A percentile compares a stretch with the other conserved stretches of the same genome.
Conservation (phyloP, 2,113 vertebrate species). For the Ardeotis arabs region DNA sequence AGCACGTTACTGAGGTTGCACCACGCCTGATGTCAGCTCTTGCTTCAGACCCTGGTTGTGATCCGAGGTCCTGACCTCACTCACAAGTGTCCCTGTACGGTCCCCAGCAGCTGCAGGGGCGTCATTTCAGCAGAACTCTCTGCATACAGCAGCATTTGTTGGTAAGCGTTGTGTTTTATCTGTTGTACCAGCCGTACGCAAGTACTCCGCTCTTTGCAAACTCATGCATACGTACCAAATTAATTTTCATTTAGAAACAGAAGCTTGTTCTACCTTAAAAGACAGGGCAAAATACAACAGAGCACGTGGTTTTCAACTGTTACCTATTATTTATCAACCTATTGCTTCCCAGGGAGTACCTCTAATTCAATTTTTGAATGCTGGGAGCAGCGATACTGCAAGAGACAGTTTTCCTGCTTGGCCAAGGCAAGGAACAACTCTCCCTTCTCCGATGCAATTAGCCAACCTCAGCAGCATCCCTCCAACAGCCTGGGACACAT, state of each 20-base stretch:
- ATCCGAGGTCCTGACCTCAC: background rate
- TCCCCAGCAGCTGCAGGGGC: background rate
- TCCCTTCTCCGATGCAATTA: accelerated
- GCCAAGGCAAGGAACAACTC: background rate
- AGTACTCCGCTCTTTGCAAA: background rate
- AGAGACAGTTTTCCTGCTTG: background rate
- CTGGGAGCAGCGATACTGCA: background rate
- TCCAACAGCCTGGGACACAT: background rate
- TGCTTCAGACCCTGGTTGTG: too few relatives aligned
- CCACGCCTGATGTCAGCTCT: background rate
- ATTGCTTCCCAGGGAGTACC: background rate
- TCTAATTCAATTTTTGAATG: background rate
- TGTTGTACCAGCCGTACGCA: background rate
- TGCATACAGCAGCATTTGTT: background rate
- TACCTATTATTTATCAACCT: background rate
- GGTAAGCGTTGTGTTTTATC: too few relatives aligned
- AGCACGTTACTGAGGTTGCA: background rate
- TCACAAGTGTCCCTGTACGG: too few relatives aligned
- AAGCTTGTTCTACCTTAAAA: background rate
- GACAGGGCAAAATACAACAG: background rate
- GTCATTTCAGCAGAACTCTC: background rate
- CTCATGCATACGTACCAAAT: background rate
- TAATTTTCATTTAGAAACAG: background rate
- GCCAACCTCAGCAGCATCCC: background rate
- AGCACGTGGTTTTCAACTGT: background rate